Base-by-base conservation (phyloP, 2,888 invertebrate species). In the Xestoiulus laeticollis region DNA sequence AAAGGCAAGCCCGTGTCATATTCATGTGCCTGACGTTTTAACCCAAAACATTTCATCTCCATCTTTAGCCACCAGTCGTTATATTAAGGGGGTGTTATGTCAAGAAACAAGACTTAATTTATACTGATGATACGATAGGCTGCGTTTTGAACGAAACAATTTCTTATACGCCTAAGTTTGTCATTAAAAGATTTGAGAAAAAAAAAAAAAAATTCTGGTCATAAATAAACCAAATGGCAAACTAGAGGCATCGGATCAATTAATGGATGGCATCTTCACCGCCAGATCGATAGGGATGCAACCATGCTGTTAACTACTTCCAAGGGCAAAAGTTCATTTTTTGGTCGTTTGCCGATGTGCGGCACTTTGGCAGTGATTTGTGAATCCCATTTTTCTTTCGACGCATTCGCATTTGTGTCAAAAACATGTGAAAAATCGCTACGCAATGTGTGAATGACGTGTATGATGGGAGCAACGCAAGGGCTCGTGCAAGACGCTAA, bases 361-460 rank as follows among this genome's bases (percentile, higher is more conserved):
- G 68, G 26, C 59, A n/a, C 59, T 59, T 19, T 19, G 59, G 59
- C n/a, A 68, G 68, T 68, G 68, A 68, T 68, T 68, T 68, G 68
- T 68, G 68, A 68, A 68, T 68, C 68, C 68, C 68, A 68, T 68
- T 68, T 68, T 68, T 68, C 68, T 68, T 26, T 68, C 68, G 6
- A 10, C 26, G 68, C 22, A 26, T 68, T 68, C 68, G 22, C 68
- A 68, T 68, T 26, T 68, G 68, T 68, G 68, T 68, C 68, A 68
- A 68, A 68, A 68, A 68, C 68, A 68, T 68, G 68, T 68, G 68
- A 68, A 68, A 68, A 68, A 68, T 68, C 68, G 68, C 26, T 68
- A 68, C 68, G 68, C 68, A 68, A 68, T 68, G 68, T 68, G 68
- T 68, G 68, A 68, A 68, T 68, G 68, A 68, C 68, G 68, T 26